These are phyloP conservation scores for Gambusia yucatana DNA, from an alignment of 2,797 vertebrate genomes.

Conservation along the genomic window DNA sequence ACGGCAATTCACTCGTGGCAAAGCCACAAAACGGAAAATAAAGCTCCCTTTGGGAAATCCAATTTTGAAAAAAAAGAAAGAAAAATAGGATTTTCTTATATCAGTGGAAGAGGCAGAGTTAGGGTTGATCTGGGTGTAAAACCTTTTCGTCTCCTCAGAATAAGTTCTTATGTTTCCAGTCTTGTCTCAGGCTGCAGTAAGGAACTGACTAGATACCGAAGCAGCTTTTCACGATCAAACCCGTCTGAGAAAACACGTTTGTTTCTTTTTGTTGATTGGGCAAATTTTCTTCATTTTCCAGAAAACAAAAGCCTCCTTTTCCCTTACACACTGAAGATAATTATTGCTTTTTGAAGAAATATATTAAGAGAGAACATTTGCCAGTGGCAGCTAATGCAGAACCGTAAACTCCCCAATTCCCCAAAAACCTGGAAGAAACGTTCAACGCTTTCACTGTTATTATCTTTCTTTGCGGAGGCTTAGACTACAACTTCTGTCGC, in stretches of 20 bases:
- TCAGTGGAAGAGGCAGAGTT: constrained; percentile 44
- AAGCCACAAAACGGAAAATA: constrained; percentile 49
- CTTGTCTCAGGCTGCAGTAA: constrained; percentile 37
- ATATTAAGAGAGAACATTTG: background rate
- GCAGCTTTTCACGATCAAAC: constrained; percentile 44
- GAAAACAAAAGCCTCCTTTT: background rate
- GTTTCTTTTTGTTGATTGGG: background rate
- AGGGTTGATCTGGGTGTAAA: constrained; percentile 44
- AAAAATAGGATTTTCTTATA: constrained; percentile 44
- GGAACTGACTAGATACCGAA: constrained; percentile 34
- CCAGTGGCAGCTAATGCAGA: background rate
- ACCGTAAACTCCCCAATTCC: background rate
- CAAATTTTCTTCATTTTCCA: background rate
- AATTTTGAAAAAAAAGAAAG: constrained; percentile 45
- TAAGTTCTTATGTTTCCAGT: constrained; percentile 34
- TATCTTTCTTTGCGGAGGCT: background rate
- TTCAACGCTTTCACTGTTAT: background rate
- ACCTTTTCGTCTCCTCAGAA: constrained; percentile 32
- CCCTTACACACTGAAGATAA: background rate
- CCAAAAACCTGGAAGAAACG: background rate
- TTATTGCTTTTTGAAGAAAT: background rate
- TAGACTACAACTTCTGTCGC: background rate
- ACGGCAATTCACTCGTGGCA: constrained; percentile 52
- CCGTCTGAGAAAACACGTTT: constrained; percentile 30
- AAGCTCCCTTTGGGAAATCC: constrained; percentile 62